These are phyloP conservation scores for Neosalanx taihuensis DNA, from an alignment of 2,797 vertebrate species.

Conservation along the genomic window DNA sequence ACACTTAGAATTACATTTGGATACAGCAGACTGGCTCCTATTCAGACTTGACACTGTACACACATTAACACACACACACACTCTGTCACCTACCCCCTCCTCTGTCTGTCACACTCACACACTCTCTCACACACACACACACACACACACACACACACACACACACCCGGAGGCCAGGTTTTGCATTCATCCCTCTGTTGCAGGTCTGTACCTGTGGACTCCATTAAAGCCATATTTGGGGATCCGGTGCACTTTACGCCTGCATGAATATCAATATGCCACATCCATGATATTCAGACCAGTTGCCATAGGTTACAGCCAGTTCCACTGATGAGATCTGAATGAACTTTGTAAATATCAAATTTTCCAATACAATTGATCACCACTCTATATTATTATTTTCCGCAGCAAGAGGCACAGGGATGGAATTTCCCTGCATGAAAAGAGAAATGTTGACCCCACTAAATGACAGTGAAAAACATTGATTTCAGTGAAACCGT, in stretches of 20 bases:
- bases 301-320: constrained; percentile 17
- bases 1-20: constrained; percentile 71
- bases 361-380: constrained; percentile 51
- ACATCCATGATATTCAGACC: constrained; percentile 11
- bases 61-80: not conserved
- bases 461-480: constrained; percentile 18
- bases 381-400: not conserved
- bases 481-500: constrained; percentile 26
- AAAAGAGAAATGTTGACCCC: constrained; percentile 10
- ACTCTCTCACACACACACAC: not conserved
- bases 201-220: not conserved
- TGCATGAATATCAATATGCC: constrained; percentile 6
- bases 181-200: not conserved
- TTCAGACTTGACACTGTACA: constrained; percentile 57
- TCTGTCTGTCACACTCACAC: not conserved
- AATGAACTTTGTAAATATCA: constrained; percentile 57
- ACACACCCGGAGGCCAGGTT: not conserved
- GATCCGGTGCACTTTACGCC: constrained; percentile 25
- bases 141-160: not conserved
- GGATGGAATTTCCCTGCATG: constrained; percentile 17
- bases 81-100: not conserved
- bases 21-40: constrained; percentile 50
- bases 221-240: constrained; percentile 6
- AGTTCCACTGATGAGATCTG: constrained; percentile 30
- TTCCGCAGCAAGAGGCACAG: too few species aligned